Base-by-base conservation (phyloP, 2,888 invertebrate species). In the Parascotia fuliginaria region DNA sequence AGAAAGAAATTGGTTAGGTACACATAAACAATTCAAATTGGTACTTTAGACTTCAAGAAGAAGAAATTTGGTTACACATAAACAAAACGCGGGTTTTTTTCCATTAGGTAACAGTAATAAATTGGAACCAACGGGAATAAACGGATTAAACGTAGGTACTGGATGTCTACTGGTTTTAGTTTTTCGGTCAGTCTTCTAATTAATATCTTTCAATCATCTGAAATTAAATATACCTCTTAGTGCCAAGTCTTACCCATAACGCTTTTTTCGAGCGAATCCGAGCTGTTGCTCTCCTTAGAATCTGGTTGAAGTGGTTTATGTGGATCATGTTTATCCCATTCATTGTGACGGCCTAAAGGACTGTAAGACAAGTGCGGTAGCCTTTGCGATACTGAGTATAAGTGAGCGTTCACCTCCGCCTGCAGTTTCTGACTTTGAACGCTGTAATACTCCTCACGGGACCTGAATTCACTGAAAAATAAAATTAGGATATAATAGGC, bases 371-470 rank as follows among this genome's bases (percentile, higher is more conserved):
- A 73, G 55, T 93, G 92, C 0, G 94, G 93, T 31, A 94, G 77
- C 16, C 94, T 81, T 72, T 94, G 94, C 0, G 94, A 94, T 7
- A 94, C 94, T 0, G 94, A 94, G 66, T 94, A 94, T 13, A 94
- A 65, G 56, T 93, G 92, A 0, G 93, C 92, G 38, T 90, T 92
- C 38, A 92, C 92, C 53, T 93, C 92, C 0, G 91, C 92, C 57
- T 92, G 93, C 0, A 93, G 65, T 45, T 91, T 93, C 47, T 92
- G 92, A 27, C 89, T 89, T 75, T 92, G 92, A 0, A 89, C 87
- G 38, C 89, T 91, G 74, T 92, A 92, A 52, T 91, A 92, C 55
- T 92, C 92, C 68, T 92, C 92, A 0, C 92, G 86, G 0, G 92
- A 88, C 37, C 92, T 73, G 53, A 89, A 92, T 72, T 92, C 92